Conservation (phyloP, 2,797 vertebrate genomes). For the Micropoecilia bifurca region DNA sequence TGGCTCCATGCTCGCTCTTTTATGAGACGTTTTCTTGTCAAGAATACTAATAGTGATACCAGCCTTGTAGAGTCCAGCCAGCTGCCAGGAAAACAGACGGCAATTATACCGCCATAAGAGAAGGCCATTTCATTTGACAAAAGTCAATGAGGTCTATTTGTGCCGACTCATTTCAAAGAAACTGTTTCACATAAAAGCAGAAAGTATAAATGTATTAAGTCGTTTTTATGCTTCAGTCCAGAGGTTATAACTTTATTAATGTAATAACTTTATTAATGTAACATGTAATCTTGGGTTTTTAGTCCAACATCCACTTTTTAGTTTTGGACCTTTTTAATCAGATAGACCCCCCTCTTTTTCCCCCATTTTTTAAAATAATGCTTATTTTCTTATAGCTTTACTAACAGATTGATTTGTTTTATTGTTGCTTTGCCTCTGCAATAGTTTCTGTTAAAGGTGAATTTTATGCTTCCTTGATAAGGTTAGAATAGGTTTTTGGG, state of each 20-base stretch:
- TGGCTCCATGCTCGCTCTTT: conserved; percentile 67
- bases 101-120: conserved; percentile 71
- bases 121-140: conserved; percentile 62
- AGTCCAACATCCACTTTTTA: background rate
- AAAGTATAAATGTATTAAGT: conserved; percentile 25
- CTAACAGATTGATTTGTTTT: background rate
- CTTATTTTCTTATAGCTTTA: background rate
- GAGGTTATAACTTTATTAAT: background rate
- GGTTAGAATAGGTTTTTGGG: no score
- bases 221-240: conserved; percentile 12
- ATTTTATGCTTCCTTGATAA: no score
- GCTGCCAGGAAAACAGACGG: conserved; percentile 75
- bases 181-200: conserved; percentile 39
- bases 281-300: background rate
- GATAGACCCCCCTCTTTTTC: background rate
- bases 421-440: background rate
- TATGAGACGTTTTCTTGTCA: conserved; percentile 68
- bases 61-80: conserved; percentile 65
- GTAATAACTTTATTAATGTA: background rate
- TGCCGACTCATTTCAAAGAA: conserved; percentile 14
- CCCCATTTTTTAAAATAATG: background rate
- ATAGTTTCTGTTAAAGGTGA: background rate
- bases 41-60: conserved; percentile 81
- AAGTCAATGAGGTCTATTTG: conserved; percentile 56
- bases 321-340: background rate